Percentiles rank a stretch among this genome's conserved stretches.
Conservation (phyloP, 2,113 vertebrate genomes). For the Axis porcinus region DNA sequence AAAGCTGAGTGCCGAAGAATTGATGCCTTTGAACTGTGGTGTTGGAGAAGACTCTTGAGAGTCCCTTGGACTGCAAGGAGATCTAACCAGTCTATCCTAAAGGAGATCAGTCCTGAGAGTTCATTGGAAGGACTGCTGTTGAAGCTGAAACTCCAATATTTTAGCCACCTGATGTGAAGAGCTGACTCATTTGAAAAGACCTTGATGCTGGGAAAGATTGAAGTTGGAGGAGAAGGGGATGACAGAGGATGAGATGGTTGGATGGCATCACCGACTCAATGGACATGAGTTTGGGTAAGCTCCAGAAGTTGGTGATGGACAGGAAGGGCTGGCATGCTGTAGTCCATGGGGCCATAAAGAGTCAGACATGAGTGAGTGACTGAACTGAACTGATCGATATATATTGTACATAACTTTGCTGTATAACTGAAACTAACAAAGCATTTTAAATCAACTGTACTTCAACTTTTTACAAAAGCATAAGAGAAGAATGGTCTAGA, state of each 20-base stretch:
- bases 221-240: background rate
- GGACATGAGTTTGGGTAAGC: background rate
- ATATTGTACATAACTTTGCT: background rate
- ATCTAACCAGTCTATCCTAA: background rate
- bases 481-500: background rate
- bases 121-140: background rate
- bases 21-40: background rate
- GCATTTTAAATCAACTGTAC: background rate
- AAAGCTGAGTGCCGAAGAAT: background rate
- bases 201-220: background rate
- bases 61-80: background rate
- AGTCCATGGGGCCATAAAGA: background rate
- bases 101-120: background rate
- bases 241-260: background rate
- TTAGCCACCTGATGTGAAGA: background rate
- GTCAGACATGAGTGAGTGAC: background rate
- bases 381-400: background rate
- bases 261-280: background rate
- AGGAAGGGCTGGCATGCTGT: background rate
- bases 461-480: background rate
- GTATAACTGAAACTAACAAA: background rate
- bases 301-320: background rate
- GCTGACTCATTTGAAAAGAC: background rate
- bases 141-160: background rate
- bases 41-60: background rate